Conservation (phyloP, 2,888 invertebrate species). For the Stictocephala bisonia region DNA sequence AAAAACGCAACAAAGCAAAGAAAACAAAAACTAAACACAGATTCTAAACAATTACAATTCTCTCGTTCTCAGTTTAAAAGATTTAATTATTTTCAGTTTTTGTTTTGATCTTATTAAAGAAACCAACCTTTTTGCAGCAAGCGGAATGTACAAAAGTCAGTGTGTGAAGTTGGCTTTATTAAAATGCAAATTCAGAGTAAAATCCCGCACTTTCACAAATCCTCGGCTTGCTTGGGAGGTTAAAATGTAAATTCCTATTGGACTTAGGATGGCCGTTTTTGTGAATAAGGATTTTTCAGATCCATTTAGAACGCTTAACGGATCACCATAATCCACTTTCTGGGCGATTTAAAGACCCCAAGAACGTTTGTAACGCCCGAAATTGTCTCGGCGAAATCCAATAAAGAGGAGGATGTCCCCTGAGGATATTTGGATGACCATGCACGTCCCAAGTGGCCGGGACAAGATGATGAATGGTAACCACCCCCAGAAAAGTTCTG, state of each 20-base stretch:
- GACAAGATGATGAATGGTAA: not conserved
- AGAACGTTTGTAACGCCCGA: not conserved
- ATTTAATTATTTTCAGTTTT: too few species aligned
- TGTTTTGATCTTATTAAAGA: too few species aligned
- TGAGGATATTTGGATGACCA: slow-evolving; percentile 16
- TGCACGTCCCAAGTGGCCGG: slow-evolving; percentile 7
- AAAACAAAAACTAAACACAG: too few species aligned
- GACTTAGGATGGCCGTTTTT: not conserved
- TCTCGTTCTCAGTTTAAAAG: too few species aligned
- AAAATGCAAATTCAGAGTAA: slow-evolving; percentile 6
- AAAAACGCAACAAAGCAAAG: too few species aligned
- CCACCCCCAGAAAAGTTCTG: slow-evolving; percentile 9
- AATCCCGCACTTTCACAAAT: not conserved
- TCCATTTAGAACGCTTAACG: not conserved
- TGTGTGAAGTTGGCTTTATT: slow-evolving; percentile 15
- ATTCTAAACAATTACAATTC: too few species aligned
- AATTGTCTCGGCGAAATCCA: slow-evolving; percentile 3
- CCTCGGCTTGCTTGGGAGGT: not conserved
- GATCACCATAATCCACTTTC: slow-evolving; percentile 3
- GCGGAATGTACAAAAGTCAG: not conserved
- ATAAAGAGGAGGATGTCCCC: not conserved
- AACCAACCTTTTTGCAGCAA: not conserved
- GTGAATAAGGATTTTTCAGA: not conserved
- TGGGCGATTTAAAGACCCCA: not conserved
- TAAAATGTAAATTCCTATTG: slow-evolving; percentile 6